Base-by-base conservation (phyloP, 2,113 vertebrate species). In the Hippocampus zosterae region DNA sequence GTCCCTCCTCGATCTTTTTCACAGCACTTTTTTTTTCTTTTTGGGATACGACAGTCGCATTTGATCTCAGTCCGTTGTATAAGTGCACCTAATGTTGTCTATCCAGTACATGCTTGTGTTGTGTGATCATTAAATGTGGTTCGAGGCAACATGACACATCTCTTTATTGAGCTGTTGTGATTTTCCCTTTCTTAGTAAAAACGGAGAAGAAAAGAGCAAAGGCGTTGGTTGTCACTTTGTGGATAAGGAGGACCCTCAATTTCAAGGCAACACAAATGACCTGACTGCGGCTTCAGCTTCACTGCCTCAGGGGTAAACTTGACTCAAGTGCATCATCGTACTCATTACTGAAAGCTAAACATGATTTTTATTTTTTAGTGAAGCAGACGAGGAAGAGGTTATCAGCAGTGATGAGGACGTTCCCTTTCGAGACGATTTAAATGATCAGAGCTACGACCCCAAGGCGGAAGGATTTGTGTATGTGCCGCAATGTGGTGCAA, bases 371-470 rank as follows among this genome's bases (percentile, higher is more conserved):
- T 60, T 63, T 52, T 77, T 69, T 70, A 92, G 91, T 63, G 84
- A 80, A n/a, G 87, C 85, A n/a, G 95, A 95, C 10, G 90, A 93
- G 48, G 95, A 95, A 9, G 94, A 94, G 37, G 90, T 84, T 79
- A 72, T 94, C 57, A 95, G 94, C 88, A 97, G 94, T 69, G 97
- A 99, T 76, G 92, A 92, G 89, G 97, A 98, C 62, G 87, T 94
- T 84, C 95, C 95, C 8, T 99, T 95, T 85, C 95, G 91, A 89
- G 97, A 99, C 48, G 97, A 99, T 77, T 91, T 95, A 72, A 94
- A 95, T 84, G 97, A 99, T 81, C 94, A 96, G 88, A 99, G 95
- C 79, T 99, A 98, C 37, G 94, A 95, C 77, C 97, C 97, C 0
- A 94, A 94, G 59, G 88, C 90, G 81, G 95, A 96, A 85, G 95